Evolutionary conservation across 1,140 invertebrate genomes (phyloP).

Genomic region (Reticulitermes speratus): DNA sequence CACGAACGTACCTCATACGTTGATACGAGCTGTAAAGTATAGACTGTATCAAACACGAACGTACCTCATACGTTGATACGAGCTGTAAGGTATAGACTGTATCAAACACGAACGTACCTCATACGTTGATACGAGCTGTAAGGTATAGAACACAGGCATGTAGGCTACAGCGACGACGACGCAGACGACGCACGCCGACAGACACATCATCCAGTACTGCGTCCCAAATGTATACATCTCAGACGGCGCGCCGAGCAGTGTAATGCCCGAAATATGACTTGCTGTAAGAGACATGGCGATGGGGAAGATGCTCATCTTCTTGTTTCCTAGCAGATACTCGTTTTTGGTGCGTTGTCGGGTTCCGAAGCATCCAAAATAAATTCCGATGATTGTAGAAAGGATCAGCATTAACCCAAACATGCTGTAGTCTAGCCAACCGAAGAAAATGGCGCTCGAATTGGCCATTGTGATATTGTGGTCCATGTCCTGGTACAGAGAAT

Average conservation of each 20-base stretch:
- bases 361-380: conserved; percentile 61
- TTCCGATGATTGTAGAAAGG: conserved; percentile 58
- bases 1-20: conserved; percentile 71
- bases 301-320: conserved; percentile 57
- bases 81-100: conserved; percentile 67
- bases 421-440: conserved; percentile 49
- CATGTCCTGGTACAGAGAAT: background rate
- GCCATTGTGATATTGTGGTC: background rate
- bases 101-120: conserved; percentile 59
- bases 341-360: conserved; percentile 54
- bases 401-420: conserved; percentile 56
- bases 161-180: conserved; percentile 69
- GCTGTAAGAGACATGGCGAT: conserved; percentile 59
- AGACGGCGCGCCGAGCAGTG: conserved; percentile 81
- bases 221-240: conserved; percentile 86
- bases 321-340: conserved; percentile 62
- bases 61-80: conserved; percentile 81
- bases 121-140: conserved; percentile 78
- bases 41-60: conserved; percentile 47
- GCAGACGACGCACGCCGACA: conserved; percentile 66
- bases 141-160: conserved; percentile 77
- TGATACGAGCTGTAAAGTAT: conserved; percentile 71
- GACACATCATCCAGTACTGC: conserved; percentile 74
- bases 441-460: background rate
- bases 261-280: conserved; percentile 86